Conservation (phyloP, 1,140 invertebrate genomes). For the Arion vulgaris region DNA sequence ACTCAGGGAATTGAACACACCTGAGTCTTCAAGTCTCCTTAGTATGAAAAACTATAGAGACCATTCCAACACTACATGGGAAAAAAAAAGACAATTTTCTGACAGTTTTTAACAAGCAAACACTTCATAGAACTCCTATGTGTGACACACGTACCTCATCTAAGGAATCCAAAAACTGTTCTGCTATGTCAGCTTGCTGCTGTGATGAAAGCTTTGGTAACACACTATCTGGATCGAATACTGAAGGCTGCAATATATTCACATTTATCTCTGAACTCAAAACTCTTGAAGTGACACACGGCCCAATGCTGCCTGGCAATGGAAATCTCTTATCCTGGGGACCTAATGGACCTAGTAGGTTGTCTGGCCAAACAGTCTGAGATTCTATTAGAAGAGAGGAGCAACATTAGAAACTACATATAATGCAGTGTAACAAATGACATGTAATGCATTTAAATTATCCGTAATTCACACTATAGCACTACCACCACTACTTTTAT, state of each 20-base stretch:
- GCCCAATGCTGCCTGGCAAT: slow-evolving; percentile 79
- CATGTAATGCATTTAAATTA: no score
- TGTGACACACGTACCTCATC: slow-evolving; percentile 33
- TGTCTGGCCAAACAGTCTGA: slow-evolving; percentile 52
- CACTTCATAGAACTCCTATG: no score
- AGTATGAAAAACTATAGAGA: no score
- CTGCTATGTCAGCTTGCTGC: slow-evolving; percentile 33
- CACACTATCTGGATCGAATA: not conserved
- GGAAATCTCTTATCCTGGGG: slow-evolving; percentile 80
- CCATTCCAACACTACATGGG: no score
- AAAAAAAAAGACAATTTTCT: no score
- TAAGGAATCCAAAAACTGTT: slow-evolving; percentile 39
- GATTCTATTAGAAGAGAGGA: not conserved
- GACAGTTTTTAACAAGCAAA: no score
- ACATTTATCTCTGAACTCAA: not conserved
- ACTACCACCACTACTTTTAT: no score
- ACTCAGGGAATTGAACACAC: no score
- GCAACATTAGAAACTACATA: not conserved
- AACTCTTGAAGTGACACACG: not conserved
- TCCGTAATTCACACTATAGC: no score
- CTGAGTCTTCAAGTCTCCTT: no score
- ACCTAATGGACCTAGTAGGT: slow-evolving; percentile 72
- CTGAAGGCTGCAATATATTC: not conserved
- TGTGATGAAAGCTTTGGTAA: slow-evolving; percentile 26
- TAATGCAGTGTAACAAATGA: not conserved